Evolutionary conservation across 2,113 vertebrate genomes (phyloP).

Genomic region (Ammodytes dubius): DNA sequence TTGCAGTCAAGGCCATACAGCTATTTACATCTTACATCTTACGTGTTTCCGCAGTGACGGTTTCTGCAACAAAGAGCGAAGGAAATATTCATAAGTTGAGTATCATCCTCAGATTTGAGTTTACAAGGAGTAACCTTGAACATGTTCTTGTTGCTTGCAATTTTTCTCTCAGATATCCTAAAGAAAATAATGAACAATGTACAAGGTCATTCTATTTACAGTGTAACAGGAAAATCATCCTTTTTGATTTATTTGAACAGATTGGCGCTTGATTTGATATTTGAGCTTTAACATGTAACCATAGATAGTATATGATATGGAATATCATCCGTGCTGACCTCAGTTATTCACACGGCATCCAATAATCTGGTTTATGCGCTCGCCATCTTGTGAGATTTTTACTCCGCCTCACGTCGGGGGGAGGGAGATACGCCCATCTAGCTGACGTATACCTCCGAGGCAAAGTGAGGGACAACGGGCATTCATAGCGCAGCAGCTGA

Average conservation of each 20-base stretch:
- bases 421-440: too few species aligned
- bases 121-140: neutral
- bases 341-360: too few species aligned
- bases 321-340: too few species aligned
- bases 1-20: conserved; percentile 2
- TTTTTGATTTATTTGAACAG: neutral
- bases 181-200: neutral
- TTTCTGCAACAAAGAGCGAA: neutral
- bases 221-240: neutral
- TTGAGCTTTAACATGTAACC: neutral
- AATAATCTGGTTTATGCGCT: too few species aligned
- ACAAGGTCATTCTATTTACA: neutral
- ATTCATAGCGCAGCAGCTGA: too few species aligned
- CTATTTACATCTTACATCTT: neutral
- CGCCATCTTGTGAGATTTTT: too few species aligned
- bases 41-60: neutral
- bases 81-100: neutral
- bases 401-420: too few species aligned
- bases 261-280: neutral
- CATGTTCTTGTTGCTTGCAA: neutral
- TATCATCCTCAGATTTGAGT: neutral
- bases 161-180: neutral
- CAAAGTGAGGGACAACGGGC: too few species aligned
- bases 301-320: neutral
- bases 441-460: too few species aligned